Evolutionary conservation across 2,888 invertebrate species (phyloP), one percentile per base, ranked within the genome.

Genomic region (Caenorhabditis wallacei): DNA sequence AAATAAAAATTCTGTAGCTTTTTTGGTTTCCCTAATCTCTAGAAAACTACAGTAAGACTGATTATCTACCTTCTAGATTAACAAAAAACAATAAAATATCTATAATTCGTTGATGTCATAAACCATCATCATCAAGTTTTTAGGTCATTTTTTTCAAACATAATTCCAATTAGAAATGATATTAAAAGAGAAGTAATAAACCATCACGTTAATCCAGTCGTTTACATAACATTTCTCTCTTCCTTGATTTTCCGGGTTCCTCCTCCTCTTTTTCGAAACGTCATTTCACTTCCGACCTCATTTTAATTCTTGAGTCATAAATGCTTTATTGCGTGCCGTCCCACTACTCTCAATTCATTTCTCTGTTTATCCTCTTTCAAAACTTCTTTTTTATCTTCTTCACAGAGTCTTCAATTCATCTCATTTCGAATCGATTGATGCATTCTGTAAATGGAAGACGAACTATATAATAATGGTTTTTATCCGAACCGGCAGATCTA

Each of bases 401-500:
- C 46, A 35, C 22, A 68, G n/a, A 37, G 22, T 43, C n/a, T 18
- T 13, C 8, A 20, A 37, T 20, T 35, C 37, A 40, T 20, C 11
- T 2, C 30, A 20, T 40, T 22, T 56, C 53, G 48, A 13, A 13
- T 40, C 40, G 40, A 40, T 69, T 76, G 76, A 76, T 76, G 76
- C 61, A 51, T 51, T 76, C 76, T 54, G 70, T 79, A 70, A 66
- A 80, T 80, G 79, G 79, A 80, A 57, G 79, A 80, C 40, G 79
- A 80, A 59, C 70, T 80, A 22, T 80, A 80, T 71, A 80, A 80
- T 80, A 80, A 80, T 80, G 79, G 79, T 40, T 80, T 80, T 66
- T 80, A 80, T 64, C 79, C 79, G 22, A 70, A 80, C 48, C 56
- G 71, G 64, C 79, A 80, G 35, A 63, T 80, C 13, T 80, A 80